Base-by-base conservation (phyloP, 2,888 invertebrate species). In the Xanthia icteritia region DNA sequence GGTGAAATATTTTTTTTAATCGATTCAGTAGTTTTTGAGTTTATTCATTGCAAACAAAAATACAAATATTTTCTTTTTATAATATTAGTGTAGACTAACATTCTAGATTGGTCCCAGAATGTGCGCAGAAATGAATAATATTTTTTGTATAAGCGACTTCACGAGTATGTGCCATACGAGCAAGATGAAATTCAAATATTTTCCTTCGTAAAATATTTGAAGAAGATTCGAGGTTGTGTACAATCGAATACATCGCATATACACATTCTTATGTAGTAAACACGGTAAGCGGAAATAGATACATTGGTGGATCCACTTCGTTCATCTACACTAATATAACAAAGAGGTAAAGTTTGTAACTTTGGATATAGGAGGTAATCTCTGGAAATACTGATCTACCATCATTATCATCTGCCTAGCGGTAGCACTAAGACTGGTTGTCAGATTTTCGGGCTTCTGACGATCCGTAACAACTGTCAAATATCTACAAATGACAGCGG, bases 191-290 rank as follows among this genome's bases (percentile, higher is more conserved):
- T 72, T 48, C 60, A 66, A 77, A 79, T 13, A 81, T 70, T 66
- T 77, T 51, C 20, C 69, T 36, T 31, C 63, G 73, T 36, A 67
- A 69, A 77, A 73, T 81, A 70, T 81, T 73, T 81, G 51, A 69
- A 77, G 48, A 72, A 80, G 36, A 36, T 69, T 73, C 51, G 5
- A 15, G 1, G 11, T 67, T 15, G 20, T 48, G 15, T 66, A 36
- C 31, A 45, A n/a, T 45, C 9, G n/a, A 60, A 58, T 58, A 71
- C 54, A 17, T 64, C 17, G 23, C 17, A 54, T 23, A 0, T 11
- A 17, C 4, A 45, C 17, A 27, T 63, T 65, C 11, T 39, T 66
- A 27, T 9, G 20, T 66, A 60, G 8, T 76, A 13, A 64, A 64
- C 39, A 39, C 0, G 39, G 27, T 5, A 45, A 20, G 3, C 39